Base-by-base conservation (phyloP, 2,888 invertebrate genomes). In the Tipula helvola region DNA sequence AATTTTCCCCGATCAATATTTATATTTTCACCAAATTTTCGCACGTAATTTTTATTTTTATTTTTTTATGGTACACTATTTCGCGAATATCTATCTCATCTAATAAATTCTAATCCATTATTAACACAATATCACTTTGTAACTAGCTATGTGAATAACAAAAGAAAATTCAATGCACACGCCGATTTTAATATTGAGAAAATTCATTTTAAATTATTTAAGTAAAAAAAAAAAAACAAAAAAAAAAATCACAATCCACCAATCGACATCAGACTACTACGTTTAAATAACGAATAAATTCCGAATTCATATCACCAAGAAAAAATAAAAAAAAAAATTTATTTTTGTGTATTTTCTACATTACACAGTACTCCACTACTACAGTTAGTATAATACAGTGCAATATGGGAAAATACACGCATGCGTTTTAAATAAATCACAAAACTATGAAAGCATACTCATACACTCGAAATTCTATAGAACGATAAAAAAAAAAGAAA, bases 261-360 rank as follows among this genome's bases (percentile, higher is more conserved):
- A 71, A 71, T 71, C 28, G 71, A 71, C 71, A 28, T 18, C 28
- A 71, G 18, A 28, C 71, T 12, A 71, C 71, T 28, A 71, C 71
- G 71, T 71, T 71, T 71, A 71, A 71, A 71, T 71, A 71, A 71
- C 71, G 71, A 71, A 71, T 71, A 71, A 71, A 71, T 71, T 71
- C 71, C 71, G 71, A 71, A 71, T 28, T 71, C 71, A 12, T 71
- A 71, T 71, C 71, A 28, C 71, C 28, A 71, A 52, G 28, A 71
- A 71, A 57, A 16, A 57, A 39, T 7, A 39, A 39, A 39, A 39
- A 39, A 39, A 39, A 39, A 39, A 39, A 39, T 39, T 18, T 16
- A 2, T 71, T 71, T 71, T 57, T 57, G 16, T 71, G 18, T 71
- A 28, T 13, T 28, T 28, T 57, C 18, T 57, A 28, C 28, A 1